Evolutionary conservation across 2,113 vertebrate genomes (phyloP), one percentile per base, ranked within the genome.

Genomic region (Bos javanicus): DNA sequence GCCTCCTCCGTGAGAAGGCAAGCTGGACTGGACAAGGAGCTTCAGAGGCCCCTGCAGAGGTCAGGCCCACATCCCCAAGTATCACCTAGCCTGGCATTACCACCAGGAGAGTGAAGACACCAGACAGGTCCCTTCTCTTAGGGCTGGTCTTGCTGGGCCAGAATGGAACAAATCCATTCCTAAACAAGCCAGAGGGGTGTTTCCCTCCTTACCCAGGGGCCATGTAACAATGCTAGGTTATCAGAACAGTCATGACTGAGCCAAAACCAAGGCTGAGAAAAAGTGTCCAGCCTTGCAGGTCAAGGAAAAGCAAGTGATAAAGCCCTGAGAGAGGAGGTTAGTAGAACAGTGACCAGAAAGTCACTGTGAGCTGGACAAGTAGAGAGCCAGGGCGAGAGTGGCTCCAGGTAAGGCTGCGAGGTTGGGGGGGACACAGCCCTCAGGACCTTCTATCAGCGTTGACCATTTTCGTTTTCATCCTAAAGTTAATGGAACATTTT

Each of bases 401-500:
- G 87, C 10, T 8, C 13, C 19, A 26, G 12, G 62, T 6, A 28
- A 74, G 15, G 3, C 52, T 19, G 16, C 1, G 13, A 21, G 25
- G 4, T 4, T 48, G 17, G 12, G 15, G 12, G 43, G 50, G 3
- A 26, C 15, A 81, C 14, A 1, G 11, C 43, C 13, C 28, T 8
- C 16, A n/a, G 83, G 36, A 62, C 7, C 74, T 46, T 21, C 13
- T 13, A 12, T 43, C 26, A 52, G 2, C 25, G 43, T 5, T 30
- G 25, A 87, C 48, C 39, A 87, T 52, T 85, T 81, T 33, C 30
- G 6, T 25, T 89, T 89, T 59, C 39, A 84, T 21, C 39, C 36
- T 83, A 81, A 88, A 84, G 48, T 30, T 80, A 90, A 90, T 23
- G 50, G 57, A 94, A 78, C 3, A 33, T 89, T 96, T 95, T 84